phyloP scores from a whole-genome alignment of 1,140 invertebrate species.

The Drosophila asahinai region DNA sequence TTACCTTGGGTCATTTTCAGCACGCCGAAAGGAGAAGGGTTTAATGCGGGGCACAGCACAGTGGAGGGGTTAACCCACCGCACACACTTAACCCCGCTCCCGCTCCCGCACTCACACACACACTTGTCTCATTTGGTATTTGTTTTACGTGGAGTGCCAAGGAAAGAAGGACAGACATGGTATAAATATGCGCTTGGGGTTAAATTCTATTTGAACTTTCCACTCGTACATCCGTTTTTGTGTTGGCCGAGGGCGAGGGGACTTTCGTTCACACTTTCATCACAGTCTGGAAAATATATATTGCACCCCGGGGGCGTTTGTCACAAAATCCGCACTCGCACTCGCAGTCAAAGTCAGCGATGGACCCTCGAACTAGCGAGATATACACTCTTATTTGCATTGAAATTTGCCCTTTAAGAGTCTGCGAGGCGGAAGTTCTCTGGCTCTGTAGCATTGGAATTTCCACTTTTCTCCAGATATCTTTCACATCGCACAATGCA shows the following conservation, averaged over 20 bases:
- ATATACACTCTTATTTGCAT: conserved; percentile 27
- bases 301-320: conserved; percentile 74
- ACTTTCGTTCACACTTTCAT: conserved; percentile 77
- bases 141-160: conserved; percentile 45
- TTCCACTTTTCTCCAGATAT: conserved; percentile 48
- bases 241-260: conserved; percentile 37
- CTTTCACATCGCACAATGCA: conserved; percentile 59
- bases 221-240: conserved; percentile 44
- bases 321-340: conserved; percentile 40
- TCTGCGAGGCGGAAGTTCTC: conserved; percentile 43
- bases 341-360: conserved; percentile 42
- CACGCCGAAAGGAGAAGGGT: conserved; percentile 40
- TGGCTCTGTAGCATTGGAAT: conserved; percentile 37
- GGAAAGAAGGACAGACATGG: conserved; percentile 22
- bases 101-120: conserved; percentile 8
- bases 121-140: conserved; percentile 57
- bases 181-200: conserved; percentile 78
- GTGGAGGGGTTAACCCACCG: conserved; percentile 7
- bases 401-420: conserved; percentile 38
- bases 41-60: conserved; percentile 22
- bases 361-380: conserved; percentile 31
- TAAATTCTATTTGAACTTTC: conserved; percentile 79
- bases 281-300: conserved; percentile 69
- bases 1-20: conserved; percentile 77
- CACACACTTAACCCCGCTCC: conserved; percentile 24